Conservation (phyloP, 2,797 vertebrate species). For the Myotis findleyi region DNA sequence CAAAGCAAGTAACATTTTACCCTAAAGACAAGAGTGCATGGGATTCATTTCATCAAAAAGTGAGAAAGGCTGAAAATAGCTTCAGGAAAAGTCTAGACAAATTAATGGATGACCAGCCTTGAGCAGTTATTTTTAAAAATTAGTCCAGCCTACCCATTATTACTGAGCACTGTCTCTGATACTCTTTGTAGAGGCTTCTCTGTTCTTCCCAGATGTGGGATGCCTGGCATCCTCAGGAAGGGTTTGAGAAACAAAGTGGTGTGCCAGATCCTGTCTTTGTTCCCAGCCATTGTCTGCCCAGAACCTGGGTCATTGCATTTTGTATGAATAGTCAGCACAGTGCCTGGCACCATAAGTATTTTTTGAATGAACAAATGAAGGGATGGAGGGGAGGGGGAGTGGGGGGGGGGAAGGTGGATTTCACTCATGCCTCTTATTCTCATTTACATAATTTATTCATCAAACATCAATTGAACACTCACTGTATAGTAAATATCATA, state of each 20-base stretch:
- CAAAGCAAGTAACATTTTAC: conserved; percentile 50
- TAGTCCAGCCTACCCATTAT: neutral
- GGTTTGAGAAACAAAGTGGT: conserved; percentile 52
- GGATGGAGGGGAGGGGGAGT: neutral
- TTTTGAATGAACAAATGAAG: conserved; percentile 10
- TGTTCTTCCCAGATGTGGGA: conserved; percentile 62
- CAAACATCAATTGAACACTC: neutral
- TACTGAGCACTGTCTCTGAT: neutral
- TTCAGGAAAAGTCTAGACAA: conserved; percentile 67
- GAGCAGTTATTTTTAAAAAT: conserved; percentile 59
- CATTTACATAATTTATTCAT: neutral
- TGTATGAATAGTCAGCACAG: neutral
- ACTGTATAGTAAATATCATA: neutral
- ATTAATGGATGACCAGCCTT: conserved; percentile 60
- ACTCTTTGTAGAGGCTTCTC: conserved; percentile 63
- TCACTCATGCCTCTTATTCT: neutral
- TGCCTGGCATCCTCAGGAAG: conserved; percentile 75
- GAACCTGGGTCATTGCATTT: conserved; percentile 4
- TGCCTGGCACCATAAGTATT: conserved; percentile 24
- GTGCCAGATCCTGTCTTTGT: conserved; percentile 71
- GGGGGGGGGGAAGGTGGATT: neutral
- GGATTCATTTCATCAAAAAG: conserved; percentile 48
- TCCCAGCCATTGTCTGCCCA: conserved; percentile 60
- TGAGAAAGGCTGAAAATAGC: conserved; percentile 65
- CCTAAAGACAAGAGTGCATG: neutral